Conservation (phyloP, 2,797 vertebrate species). For the Myiotriccus ornatus region DNA sequence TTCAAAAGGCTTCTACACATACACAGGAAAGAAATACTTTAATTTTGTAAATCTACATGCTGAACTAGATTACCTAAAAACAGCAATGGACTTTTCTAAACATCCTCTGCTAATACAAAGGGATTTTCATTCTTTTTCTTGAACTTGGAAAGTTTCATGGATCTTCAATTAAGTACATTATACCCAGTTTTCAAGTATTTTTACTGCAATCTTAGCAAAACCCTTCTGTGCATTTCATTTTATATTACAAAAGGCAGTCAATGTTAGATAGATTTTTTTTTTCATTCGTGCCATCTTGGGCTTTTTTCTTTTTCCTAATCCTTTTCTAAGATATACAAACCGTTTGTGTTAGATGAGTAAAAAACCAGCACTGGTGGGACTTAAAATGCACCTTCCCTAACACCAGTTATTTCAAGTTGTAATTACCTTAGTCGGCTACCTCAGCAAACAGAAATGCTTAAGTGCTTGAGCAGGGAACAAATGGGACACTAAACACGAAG, state of each 20-base stretch:
- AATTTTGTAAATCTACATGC: not conserved
- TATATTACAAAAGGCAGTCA: not conserved
- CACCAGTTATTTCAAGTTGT: not conserved
- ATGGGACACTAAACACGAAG: not conserved
- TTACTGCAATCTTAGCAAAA: not conserved
- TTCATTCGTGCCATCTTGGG: not conserved
- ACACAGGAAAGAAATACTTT: not conserved
- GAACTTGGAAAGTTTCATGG: not conserved
- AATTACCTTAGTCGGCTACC: not conserved
- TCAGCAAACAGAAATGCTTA: not conserved
- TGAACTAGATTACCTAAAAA: not conserved
- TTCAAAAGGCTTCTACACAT: slow-evolving; percentile 60
- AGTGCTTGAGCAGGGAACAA: not conserved
- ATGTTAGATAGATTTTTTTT: not conserved
- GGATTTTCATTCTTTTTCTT: not conserved
- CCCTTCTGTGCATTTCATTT: not conserved
- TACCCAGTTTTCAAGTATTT: not conserved
- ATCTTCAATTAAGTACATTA: not conserved
- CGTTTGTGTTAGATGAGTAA: not conserved
- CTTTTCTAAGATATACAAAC: not conserved
- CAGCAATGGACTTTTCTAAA: not conserved
- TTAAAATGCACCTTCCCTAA: not conserved
- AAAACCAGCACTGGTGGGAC: not conserved
- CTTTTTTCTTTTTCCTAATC: not conserved
- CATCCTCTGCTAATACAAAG: not conserved